phyloP scores from a whole-genome alignment of 2,113 vertebrate genomes.

The Empidonax traillii region DNA sequence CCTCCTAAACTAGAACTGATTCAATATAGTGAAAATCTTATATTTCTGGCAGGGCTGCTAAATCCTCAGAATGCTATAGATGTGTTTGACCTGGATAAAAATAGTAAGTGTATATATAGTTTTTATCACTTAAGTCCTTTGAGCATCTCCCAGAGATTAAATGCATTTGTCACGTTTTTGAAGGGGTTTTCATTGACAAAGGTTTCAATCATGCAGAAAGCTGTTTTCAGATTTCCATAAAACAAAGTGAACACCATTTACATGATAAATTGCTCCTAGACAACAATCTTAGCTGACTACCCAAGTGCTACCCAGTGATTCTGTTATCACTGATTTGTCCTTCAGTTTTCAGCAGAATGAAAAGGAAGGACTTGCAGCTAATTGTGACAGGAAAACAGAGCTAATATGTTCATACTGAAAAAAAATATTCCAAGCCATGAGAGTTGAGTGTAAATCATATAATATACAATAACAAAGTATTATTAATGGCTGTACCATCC shows the following conservation, averaged over 20 bases:
- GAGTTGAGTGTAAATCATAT: conserved; percentile 36
- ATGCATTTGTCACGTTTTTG: conserved; percentile 79
- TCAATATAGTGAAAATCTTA: not conserved
- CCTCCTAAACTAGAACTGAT: not conserved
- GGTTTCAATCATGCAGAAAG: conserved; percentile 87
- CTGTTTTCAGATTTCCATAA: conserved; percentile 88
- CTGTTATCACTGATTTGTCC: conserved; percentile 79
- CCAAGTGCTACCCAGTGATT: conserved; percentile 71
- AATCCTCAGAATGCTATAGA: not conserved
- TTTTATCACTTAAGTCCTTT: conserved; percentile 48
- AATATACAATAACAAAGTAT: conserved; percentile 52
- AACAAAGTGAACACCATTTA: conserved; percentile 84
- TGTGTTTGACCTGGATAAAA: conserved; percentile 33
- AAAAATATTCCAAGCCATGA: conserved; percentile 33
- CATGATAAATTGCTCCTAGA: conserved; percentile 88
- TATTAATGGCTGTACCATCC: conserved; percentile 48
- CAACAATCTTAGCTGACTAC: conserved; percentile 79
- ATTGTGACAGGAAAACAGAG: conserved; percentile 76
- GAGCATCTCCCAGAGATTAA: conserved; percentile 72
- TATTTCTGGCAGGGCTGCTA: not conserved
- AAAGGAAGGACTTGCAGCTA: conserved; percentile 77
- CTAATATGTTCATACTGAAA: conserved; percentile 69
- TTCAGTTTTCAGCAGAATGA: conserved; percentile 75
- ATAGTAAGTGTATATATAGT: conserved; percentile 32
- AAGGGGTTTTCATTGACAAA: conserved; percentile 81